Conservation (phyloP, 1,140 invertebrate species). For the Nixonia krombeini region DNA sequence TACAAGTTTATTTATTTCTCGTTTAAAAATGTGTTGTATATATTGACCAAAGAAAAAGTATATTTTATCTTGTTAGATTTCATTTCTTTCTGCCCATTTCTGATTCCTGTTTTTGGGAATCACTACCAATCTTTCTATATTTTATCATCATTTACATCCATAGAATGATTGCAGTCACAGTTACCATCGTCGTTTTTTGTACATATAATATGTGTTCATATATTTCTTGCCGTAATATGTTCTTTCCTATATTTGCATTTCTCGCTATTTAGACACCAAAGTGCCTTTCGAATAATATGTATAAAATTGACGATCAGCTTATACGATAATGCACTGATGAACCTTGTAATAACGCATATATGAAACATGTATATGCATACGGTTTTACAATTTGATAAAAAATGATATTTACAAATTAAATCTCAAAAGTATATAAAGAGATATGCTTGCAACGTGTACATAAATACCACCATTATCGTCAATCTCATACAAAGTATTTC, state of each 20-base stretch:
- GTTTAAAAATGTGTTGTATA: neutral
- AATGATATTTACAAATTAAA: no score
- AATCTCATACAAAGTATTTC: slow-evolving; percentile 1
- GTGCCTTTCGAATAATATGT: neutral
- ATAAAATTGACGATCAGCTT: neutral
- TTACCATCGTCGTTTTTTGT: slow-evolving; percentile 52
- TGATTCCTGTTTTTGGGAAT: neutral
- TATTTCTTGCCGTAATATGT: slow-evolving; percentile 5
- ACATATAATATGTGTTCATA: slow-evolving; percentile 41
- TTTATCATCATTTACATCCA: slow-evolving; percentile 31
- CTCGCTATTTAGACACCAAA: slow-evolving; percentile 17
- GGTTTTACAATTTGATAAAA: no score
- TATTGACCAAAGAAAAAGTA: slow-evolving; percentile 13
- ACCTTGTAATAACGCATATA: no score
- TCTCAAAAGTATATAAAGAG: no score
- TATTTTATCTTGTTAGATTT: slow-evolving; percentile 24
- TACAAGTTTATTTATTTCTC: no score
- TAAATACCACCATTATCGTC: no score
- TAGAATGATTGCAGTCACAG: slow-evolving; percentile 71
- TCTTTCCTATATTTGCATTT: slow-evolving; percentile 8
- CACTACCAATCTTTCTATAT: slow-evolving; percentile 8
- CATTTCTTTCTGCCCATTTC: slow-evolving; percentile 1
- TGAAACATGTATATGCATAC: no score
- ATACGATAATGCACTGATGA: no score
- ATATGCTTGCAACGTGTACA: no score